Conservation (phyloP, 2,888 invertebrate genomes). For the Chalcis sispes region DNA sequence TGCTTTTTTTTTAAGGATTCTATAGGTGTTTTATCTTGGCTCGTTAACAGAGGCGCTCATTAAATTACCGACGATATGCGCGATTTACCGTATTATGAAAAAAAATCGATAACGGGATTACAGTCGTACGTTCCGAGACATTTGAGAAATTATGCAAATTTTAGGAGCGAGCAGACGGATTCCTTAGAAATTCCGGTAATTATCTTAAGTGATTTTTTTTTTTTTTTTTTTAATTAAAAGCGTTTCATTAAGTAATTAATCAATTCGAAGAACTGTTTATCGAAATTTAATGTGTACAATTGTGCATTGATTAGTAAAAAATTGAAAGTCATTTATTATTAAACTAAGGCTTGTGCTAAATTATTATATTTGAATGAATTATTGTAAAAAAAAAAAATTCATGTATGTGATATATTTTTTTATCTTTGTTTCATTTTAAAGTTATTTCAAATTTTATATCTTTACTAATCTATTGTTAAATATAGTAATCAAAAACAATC, state of each 20-base stretch:
- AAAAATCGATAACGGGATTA: not conserved
- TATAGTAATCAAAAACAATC: too few species aligned
- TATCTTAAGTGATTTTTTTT: constrained; percentile 1
- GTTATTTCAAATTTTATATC: too few species aligned
- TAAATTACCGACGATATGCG: constrained; percentile 43
- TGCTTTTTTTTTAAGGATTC: not conserved
- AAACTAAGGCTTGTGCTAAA: too few species aligned
- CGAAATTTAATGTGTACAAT: not conserved
- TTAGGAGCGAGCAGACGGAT: constrained; percentile 2
- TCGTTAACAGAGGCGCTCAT: not conserved
- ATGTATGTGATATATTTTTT: too few species aligned
- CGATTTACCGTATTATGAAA: constrained; percentile 51
- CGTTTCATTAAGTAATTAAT: not conserved
- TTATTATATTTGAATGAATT: too few species aligned
- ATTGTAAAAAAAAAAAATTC: too few species aligned
- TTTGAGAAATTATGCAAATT: not conserved
- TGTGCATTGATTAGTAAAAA: too few species aligned
- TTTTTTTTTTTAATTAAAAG: not conserved
- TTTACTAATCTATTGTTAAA: too few species aligned
- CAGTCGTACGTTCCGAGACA: constrained; percentile 6
- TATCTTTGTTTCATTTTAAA: too few species aligned
- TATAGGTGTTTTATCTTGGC: not conserved
- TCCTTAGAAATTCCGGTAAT: constrained; percentile 33
- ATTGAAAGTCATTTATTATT: too few species aligned
- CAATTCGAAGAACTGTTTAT: not conserved